These are phyloP conservation scores for Zaprionus taronus DNA, from an alignment of 1,140 invertebrate genomes.

Conservation along the genomic window DNA sequence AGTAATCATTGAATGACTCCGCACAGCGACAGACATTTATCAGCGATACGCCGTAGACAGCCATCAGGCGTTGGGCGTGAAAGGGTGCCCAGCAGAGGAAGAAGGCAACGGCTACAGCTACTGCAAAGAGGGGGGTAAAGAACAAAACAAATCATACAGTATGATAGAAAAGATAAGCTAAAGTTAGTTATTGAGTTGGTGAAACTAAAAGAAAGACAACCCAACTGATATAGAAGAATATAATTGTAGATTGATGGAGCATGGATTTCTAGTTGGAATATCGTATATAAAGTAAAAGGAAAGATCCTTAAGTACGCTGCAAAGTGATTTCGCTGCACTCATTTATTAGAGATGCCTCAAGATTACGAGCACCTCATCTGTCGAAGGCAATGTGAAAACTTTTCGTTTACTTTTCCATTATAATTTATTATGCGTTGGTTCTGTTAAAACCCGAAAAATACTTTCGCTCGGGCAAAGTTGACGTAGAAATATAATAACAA, in stretches of 20 bases:
- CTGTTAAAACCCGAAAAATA: neutral
- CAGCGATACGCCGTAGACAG: constrained; percentile 87
- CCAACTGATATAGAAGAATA: too few relatives aligned
- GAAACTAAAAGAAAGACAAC: too few relatives aligned
- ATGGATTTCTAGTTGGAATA: too few relatives aligned
- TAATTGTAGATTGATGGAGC: too few relatives aligned
- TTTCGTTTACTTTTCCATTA: neutral
- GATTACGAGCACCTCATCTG: neutral
- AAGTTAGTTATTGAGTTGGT: neutral
- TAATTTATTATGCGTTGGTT: neutral
- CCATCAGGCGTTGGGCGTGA: constrained; percentile 93
- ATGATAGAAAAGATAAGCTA: neutral
- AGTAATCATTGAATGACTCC: constrained; percentile 85
- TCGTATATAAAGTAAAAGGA: too few relatives aligned
- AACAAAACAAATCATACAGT: constrained; percentile 9
- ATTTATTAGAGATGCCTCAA: neutral
- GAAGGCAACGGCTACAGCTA: constrained; percentile 97
- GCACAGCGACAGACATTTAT: constrained; percentile 80
- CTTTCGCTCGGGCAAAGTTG: neutral
- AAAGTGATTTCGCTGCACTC: too few relatives aligned
- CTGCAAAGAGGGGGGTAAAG: constrained; percentile 86
- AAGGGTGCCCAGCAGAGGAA: constrained; percentile 98
- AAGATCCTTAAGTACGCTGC: too few relatives aligned
- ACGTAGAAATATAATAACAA: neutral
- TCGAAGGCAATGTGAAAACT: neutral